These are phyloP conservation scores for Lingula anatina DNA, from an alignment of 2,888 invertebrate genomes.

Conservation along the genomic window DNA sequence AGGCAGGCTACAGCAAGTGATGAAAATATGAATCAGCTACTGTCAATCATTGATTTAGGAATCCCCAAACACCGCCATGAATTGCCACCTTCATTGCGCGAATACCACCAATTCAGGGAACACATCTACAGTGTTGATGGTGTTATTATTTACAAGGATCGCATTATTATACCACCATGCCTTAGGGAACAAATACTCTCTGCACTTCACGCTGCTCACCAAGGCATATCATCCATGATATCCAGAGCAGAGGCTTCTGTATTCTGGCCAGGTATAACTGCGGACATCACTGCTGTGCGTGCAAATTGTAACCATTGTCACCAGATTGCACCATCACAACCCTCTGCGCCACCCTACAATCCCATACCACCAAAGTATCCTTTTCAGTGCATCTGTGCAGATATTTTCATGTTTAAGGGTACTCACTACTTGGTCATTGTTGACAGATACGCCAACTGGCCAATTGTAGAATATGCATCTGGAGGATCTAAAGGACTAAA, in stretches of 20 bases:
- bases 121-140: slow-evolving; percentile 8
- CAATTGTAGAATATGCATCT: slow-evolving; percentile 14
- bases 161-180: slow-evolving; percentile 18
- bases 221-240: slow-evolving; percentile 19
- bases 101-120: slow-evolving; percentile 7
- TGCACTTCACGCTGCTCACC: slow-evolving; percentile 22
- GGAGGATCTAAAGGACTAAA: slow-evolving; percentile 13
- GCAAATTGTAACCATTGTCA: slow-evolving; percentile 9
- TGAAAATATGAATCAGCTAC: slow-evolving; percentile 7
- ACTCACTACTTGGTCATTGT: slow-evolving; percentile 17
- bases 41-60: slow-evolving; percentile 8
- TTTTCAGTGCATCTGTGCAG: slow-evolving; percentile 15
- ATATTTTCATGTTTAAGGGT: slow-evolving; percentile 14
- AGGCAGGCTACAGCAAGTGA: slow-evolving; percentile 14
- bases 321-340: slow-evolving; percentile 18
- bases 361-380: slow-evolving; percentile 13
- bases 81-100: slow-evolving; percentile 1
- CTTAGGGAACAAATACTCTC: slow-evolving; percentile 12
- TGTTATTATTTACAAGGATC: slow-evolving; percentile 15
- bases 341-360: slow-evolving; percentile 18
- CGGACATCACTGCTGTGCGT: slow-evolving; percentile 7
- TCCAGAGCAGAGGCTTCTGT: slow-evolving; percentile 20
- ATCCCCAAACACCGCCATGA: slow-evolving; percentile 4
- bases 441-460: slow-evolving; percentile 23
- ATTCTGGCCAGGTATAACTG: slow-evolving; percentile 25